Percentiles rank a stretch among this genome's conserved stretches.
phyloP scores from a whole-genome alignment of 2,888 invertebrate genomes.

The Epinotia brunnichana region DNA sequence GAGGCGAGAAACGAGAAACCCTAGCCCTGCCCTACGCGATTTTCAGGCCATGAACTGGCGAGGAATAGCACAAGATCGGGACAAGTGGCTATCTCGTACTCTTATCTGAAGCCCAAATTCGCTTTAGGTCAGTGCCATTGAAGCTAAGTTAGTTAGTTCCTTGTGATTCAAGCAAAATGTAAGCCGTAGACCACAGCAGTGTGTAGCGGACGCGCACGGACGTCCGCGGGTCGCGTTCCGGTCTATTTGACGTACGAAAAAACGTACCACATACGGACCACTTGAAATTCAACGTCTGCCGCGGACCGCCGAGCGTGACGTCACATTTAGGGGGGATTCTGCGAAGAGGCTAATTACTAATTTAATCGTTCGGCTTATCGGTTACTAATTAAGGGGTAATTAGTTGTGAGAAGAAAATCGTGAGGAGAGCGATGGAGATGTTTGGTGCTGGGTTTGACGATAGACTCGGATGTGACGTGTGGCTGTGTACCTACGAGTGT shows the following conservation, averaged over 20 bases:
- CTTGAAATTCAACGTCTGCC: slow-evolving; percentile 64
- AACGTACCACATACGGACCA: slow-evolving; percentile 56
- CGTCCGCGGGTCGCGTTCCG: slow-evolving; percentile 67
- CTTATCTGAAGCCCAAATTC: no score
- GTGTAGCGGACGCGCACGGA: slow-evolving; percentile 51
- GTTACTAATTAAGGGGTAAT: slow-evolving; percentile 18
- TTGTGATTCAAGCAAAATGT: background rate
- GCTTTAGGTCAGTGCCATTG: no score
- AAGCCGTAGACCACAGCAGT: background rate
- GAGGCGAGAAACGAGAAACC: no score
- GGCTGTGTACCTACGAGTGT: background rate
- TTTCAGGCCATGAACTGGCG: no score
- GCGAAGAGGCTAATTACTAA: slow-evolving; percentile 35
- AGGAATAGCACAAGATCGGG: no score
- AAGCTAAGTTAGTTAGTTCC: no score
- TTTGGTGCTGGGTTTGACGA: background rate
- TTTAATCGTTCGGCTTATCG: slow-evolving; percentile 29
- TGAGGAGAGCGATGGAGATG: slow-evolving; percentile 8
- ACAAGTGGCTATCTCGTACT: no score
- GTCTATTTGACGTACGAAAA: slow-evolving; percentile 69
- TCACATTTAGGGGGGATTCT: slow-evolving; percentile 53
- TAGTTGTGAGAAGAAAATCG: background rate
- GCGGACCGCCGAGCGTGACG: slow-evolving; percentile 59
- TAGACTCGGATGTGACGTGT: background rate
- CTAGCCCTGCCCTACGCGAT: no score